Conservation (phyloP, 1,140 invertebrate genomes). For the Stenopsyche tienmushanensis region DNA sequence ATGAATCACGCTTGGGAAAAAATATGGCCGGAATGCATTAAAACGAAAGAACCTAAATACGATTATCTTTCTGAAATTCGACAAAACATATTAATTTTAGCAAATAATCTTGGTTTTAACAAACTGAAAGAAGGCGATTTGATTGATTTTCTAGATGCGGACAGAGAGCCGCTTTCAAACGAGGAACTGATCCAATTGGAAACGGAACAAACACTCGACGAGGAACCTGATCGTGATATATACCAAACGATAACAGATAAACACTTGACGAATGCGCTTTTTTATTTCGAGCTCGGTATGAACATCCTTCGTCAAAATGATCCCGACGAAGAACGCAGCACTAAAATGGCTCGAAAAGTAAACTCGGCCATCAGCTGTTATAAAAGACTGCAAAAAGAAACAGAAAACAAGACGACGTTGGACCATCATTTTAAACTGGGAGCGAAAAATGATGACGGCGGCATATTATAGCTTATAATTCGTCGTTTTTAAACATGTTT, state of each 20-base stretch:
- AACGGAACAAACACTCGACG: constrained; percentile 35
- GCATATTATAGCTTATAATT: background rate
- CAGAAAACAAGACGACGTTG: constrained; percentile 29
- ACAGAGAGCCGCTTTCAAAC: constrained; percentile 39
- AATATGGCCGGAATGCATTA: constrained; percentile 40
- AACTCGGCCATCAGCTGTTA: constrained; percentile 34
- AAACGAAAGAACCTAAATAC: constrained; percentile 33
- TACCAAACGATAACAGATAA: background rate
- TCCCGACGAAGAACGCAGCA: constrained; percentile 11
- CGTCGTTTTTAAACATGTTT: background rate
- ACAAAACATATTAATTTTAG: constrained; percentile 34
- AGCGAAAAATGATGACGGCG: background rate
- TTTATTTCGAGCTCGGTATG: constrained; percentile 34
- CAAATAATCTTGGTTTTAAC: constrained; percentile 30
- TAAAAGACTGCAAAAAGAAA: constrained; percentile 37
- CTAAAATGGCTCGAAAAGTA: constrained; percentile 7
- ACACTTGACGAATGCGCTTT: constrained; percentile 12
- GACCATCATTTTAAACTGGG: background rate
- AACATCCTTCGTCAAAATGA: constrained; percentile 34
- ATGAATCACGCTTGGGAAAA: constrained; percentile 42
- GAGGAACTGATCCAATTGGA: constrained; percentile 39
- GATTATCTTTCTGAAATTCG: constrained; percentile 33
- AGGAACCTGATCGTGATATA: constrained; percentile 26
- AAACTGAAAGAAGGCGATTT: constrained; percentile 41
- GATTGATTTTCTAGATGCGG: constrained; percentile 39